Conservation (phyloP, 2,113 vertebrate species). For the Notarius lentiginosus region DNA sequence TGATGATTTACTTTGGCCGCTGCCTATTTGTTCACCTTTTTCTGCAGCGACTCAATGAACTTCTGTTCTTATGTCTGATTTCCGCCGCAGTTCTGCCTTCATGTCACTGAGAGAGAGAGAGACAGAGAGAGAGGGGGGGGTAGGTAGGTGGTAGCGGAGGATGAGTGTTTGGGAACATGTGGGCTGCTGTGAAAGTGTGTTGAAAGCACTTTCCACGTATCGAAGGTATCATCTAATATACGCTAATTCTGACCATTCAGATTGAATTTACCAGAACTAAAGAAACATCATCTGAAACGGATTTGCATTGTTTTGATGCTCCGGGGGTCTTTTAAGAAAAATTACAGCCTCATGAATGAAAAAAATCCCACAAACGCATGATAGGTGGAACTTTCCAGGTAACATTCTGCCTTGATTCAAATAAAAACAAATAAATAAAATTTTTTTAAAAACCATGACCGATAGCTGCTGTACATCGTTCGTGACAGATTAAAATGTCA, state of each 20-base stretch:
- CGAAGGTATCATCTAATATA: neutral
- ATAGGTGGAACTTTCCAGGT: neutral
- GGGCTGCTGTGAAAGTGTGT: slow-evolving; percentile 30
- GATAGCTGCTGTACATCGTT: no score
- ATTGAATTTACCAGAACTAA: neutral
- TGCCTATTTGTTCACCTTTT: slow-evolving; percentile 43
- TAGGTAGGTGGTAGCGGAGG: slow-evolving; percentile 21
- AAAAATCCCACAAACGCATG: neutral
- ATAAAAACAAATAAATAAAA: neutral
- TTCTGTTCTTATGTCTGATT: slow-evolving; percentile 45
- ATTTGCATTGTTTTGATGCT: neutral
- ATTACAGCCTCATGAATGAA: neutral
- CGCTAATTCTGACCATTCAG: neutral
- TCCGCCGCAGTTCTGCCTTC: slow-evolving; percentile 41
- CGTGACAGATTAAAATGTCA: neutral
- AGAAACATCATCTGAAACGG: neutral
- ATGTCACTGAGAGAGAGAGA: slow-evolving; percentile 28
- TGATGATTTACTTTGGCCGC: slow-evolving; percentile 35
- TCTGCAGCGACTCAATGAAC: slow-evolving; percentile 40
- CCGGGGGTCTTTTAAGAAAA: neutral
- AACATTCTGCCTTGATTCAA: neutral
- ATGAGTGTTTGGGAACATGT: slow-evolving; percentile 45
- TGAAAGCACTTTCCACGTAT: slow-evolving; percentile 40
- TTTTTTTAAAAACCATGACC: no score
- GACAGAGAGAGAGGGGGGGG: slow-evolving; percentile 3